Conservation (phyloP, 2,797 vertebrate genomes). For the Pseudomugil gertrudae region DNA sequence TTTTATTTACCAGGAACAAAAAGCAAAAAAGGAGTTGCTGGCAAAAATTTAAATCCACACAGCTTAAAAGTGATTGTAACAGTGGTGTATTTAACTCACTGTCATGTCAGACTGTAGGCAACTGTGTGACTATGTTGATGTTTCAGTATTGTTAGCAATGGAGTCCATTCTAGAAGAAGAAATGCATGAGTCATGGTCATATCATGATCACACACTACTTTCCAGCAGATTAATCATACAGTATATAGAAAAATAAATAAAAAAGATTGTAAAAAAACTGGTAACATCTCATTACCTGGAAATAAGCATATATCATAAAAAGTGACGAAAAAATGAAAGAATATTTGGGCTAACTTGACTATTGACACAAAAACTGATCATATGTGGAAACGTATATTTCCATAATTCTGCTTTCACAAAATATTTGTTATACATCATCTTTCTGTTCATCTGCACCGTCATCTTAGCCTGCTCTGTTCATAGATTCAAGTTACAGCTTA, state of each 20-base stretch:
- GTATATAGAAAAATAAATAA: not conserved
- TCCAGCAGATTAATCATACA: not conserved
- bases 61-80: not conserved
- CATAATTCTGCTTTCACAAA: not conserved
- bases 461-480: not conserved
- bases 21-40: not conserved
- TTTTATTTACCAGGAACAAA: slow-evolving; percentile 15
- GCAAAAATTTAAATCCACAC: slow-evolving; percentile 10
- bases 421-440: not conserved
- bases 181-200: slow-evolving; percentile 21
- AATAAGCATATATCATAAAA: not conserved
- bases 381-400: too few relatives aligned
- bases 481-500: not conserved
- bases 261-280: not conserved
- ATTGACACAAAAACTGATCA: not conserved
- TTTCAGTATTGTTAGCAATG: slow-evolving; percentile 22
- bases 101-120: slow-evolving; percentile 5
- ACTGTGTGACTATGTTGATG: slow-evolving; percentile 1
- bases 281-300: not conserved
- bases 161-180: slow-evolving; percentile 31
- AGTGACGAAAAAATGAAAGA: too few relatives aligned
- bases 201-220: slow-evolving; percentile 6
- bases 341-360: not conserved
- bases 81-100: not conserved
- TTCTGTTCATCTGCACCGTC: not conserved